Conservation (phyloP, 1,140 invertebrate species). For the Hypothenemus hampei region DNA sequence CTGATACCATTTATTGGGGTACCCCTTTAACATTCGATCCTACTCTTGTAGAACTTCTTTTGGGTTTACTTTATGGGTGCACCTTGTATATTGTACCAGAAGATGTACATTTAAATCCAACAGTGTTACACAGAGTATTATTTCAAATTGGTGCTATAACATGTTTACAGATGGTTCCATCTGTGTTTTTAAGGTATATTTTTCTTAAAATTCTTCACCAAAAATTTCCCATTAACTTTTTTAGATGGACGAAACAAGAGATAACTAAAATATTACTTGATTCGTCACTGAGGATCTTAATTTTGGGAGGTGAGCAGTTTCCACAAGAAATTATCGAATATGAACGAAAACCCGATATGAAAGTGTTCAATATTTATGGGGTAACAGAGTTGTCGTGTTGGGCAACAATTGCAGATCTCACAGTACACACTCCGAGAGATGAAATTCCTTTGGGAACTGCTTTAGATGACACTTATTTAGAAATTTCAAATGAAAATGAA, state of each 20-base stretch:
- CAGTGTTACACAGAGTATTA: constrained; percentile 48
- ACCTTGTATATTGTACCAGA: constrained; percentile 60
- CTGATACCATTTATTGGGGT: constrained; percentile 64
- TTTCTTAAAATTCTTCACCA: not conserved
- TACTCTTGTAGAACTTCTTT: constrained; percentile 70
- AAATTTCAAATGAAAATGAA: constrained; percentile 53
- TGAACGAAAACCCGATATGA: constrained; percentile 26
- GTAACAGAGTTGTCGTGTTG: constrained; percentile 82
- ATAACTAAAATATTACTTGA: constrained; percentile 56
- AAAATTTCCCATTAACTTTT: not conserved
- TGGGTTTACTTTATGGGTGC: constrained; percentile 58
- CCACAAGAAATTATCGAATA: constrained; percentile 40
- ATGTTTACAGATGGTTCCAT: constrained; percentile 73
- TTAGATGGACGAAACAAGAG: constrained; percentile 49
- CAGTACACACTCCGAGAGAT: constrained; percentile 32
- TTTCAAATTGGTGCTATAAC: constrained; percentile 52
- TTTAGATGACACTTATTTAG: constrained; percentile 58
- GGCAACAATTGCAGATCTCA: constrained; percentile 61
- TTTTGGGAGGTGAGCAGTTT: constrained; percentile 61
- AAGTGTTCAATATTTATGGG: constrained; percentile 74
- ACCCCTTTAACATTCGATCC: constrained; percentile 81
- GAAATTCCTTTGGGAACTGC: constrained; percentile 53
- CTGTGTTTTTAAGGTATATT: constrained; percentile 52
- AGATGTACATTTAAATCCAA: constrained; percentile 47
- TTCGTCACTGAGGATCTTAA: constrained; percentile 52